phyloP scores from a whole-genome alignment of 2,113 vertebrate species.

The Sakesphorus luctuosus region DNA sequence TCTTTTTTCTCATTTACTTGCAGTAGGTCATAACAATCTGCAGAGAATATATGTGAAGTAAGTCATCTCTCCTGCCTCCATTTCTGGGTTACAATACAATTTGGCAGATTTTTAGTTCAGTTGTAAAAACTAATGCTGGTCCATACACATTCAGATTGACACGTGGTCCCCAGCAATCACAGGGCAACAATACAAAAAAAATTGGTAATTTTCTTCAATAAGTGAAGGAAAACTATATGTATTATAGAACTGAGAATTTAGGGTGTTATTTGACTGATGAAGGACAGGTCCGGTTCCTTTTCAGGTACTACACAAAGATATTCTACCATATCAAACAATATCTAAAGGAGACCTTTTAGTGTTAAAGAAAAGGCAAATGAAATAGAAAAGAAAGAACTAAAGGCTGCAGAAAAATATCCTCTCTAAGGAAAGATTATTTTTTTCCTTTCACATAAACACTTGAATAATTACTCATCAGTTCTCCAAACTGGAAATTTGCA shows the following conservation, averaged over 20 bases:
- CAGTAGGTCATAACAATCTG: not conserved
- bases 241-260: not conserved
- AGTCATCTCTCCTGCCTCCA: not conserved
- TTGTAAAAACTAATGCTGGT: not conserved
- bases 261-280: not conserved
- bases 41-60: not conserved
- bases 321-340: not conserved
- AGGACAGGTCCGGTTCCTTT: not conserved
- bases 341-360: not conserved
- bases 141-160: not conserved
- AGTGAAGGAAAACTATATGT: not conserved
- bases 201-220: not conserved
- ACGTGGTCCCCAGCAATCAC: not conserved
- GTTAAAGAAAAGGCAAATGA: not conserved
- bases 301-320: not conserved
- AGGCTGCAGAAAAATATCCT: not conserved
- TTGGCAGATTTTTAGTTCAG: not conserved
- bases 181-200: not conserved
- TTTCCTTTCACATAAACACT: not conserved
- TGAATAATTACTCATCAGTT: conserved; percentile 1
- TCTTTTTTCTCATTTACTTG: conserved; percentile 10
- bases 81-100: not conserved
- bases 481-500: not conserved
- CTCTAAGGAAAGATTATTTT: not conserved
- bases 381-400: not conserved